These are phyloP conservation scores for Lepidocyrtinus sp. DNA, from an alignment of 2,888 invertebrate genomes.

Conservation along the genomic window DNA sequence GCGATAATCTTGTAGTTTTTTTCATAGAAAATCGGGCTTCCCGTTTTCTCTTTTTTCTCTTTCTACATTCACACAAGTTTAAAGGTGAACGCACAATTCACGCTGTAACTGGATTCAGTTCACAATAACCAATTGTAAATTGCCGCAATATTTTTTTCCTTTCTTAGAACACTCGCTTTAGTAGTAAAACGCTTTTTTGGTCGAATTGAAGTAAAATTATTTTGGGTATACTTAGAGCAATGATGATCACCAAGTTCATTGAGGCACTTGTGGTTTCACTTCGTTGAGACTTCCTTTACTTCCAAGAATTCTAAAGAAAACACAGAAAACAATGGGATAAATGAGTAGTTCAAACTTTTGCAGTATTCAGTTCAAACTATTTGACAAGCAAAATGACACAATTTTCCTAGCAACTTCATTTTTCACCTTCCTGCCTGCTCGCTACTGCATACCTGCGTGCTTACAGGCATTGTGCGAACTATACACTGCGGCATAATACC, in stretches of 20 bases:
- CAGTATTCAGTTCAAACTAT: background rate
- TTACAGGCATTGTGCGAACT: background rate
- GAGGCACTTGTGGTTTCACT: constrained; percentile 12
- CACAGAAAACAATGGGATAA: background rate
- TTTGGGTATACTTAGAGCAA: background rate
- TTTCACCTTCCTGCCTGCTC: background rate
- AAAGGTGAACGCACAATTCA: background rate
- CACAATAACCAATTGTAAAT: constrained; percentile 14
- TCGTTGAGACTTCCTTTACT: background rate
- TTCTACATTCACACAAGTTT: background rate
- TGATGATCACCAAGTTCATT: constrained; percentile 12
- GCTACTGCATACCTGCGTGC: background rate
- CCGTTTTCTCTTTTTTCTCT: constrained; percentile 36
- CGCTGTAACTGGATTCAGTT: background rate
- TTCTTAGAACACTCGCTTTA: constrained; percentile 3
- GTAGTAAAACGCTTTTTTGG: background rate
- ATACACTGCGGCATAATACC: no score
- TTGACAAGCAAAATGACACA: background rate
- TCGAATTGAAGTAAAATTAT: background rate
- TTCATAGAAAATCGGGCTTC: constrained; percentile 25
- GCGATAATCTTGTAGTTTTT: background rate
- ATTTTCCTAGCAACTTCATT: background rate
- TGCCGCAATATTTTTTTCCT: background rate
- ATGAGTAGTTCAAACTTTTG: background rate
- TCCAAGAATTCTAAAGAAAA: background rate